Evolutionary conservation across 1,140 invertebrate species (phyloP), one percentile per base, ranked within the genome.

Genomic region (Drosophila auraria): DNA sequence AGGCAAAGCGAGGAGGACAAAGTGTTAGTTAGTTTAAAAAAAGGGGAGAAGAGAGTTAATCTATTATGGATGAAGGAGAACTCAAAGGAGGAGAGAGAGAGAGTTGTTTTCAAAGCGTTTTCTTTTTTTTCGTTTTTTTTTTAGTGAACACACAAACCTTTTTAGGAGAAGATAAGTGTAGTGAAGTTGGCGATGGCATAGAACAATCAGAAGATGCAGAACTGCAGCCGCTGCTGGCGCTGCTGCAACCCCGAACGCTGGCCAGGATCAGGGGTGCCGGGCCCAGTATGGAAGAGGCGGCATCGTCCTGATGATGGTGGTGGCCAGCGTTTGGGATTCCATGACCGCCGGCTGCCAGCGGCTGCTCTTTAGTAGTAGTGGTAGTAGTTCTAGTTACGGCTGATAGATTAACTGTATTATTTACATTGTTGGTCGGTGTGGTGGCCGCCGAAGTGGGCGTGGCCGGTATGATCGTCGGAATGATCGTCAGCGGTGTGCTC

Each of bases 181-280:
- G 91, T 91, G 84, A 92, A 93, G 91, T 92, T 92, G 90, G 91
- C 91, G 92, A 93, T 93, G 92, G 82, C 91, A 93, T 93, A 92
- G 92, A 93, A 92, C 92, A 93, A 93, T 93, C 92, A 93, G 92
- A 93, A 91, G 92, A 91, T 90, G 90, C 87, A 91, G 92, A 93
- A 82, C 91, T 92, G 87, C 89, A 92, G 56, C 86, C 86, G 86
- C 87, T 92, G 80, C 90, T 92, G 83, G 82, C 79, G 69, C 77
- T 91, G 77, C 84, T 90, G 82, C 69, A 78, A 59, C 80, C 82
- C 61, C 40, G 63, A 47, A 68, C 64, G 38, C 63, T 53, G 49
- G 30, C 64, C 68, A 69, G 50, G n/a, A 66, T 66, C 17, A 70
- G 47, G 64, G 56, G 42, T 14, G 68, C 45, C 51, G 82, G 60